Conservation (phyloP, 1,140 invertebrate species). For the Kradibia gibbosae region DNA sequence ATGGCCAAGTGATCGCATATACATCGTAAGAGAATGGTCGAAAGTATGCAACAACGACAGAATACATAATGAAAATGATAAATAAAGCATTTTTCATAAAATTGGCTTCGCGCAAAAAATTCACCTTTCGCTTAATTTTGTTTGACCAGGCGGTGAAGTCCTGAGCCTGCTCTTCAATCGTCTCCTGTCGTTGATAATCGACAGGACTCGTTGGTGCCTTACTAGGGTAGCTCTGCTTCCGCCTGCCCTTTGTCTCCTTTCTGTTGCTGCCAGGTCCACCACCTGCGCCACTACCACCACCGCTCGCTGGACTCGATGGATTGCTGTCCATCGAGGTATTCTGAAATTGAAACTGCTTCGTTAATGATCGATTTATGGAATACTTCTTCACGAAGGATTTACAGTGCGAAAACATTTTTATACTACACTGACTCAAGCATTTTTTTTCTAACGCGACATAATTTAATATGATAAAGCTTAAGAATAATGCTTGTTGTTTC, state of each 20-base stretch:
- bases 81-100: no score
- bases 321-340: constrained; percentile 70
- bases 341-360: constrained; percentile 52
- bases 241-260: constrained; percentile 75
- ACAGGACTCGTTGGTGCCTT: constrained; percentile 76
- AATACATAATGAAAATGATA: no score
- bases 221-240: constrained; percentile 83
- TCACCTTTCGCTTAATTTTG: constrained; percentile 65
- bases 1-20: no score
- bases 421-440: no score
- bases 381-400: background rate
- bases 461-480: no score
- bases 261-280: constrained; percentile 68
- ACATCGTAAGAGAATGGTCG: no score
- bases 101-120: no score
- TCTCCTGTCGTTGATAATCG: constrained; percentile 65
- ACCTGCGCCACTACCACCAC: constrained; percentile 68
- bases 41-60: no score
- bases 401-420: no score
- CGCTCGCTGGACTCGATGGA: constrained; percentile 70
- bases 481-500: no score
- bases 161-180: constrained; percentile 68
- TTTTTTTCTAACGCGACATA: no score
- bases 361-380: background rate
- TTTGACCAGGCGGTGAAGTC: constrained; percentile 70